Conservation (phyloP, 2,113 vertebrate genomes). For the Gymnobelideus leadbeateri region DNA sequence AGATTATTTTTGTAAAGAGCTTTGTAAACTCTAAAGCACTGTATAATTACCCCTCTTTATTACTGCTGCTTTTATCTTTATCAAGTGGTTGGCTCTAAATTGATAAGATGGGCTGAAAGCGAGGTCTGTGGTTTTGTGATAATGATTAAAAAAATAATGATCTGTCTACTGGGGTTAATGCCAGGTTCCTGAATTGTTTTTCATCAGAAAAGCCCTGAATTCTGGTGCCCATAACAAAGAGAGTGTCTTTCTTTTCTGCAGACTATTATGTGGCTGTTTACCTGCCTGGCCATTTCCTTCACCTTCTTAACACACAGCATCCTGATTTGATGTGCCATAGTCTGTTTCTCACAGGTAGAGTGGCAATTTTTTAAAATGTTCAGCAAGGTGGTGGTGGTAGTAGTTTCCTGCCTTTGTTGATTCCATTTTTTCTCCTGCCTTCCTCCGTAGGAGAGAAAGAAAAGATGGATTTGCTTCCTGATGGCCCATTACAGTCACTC, state of each 20-base stretch:
- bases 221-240: not conserved
- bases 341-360: slow-evolving; percentile 93
- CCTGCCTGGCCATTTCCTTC: slow-evolving; percentile 91
- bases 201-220: not conserved
- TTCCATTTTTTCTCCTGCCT: slow-evolving; percentile 61
- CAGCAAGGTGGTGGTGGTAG: not conserved
- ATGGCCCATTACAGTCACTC: slow-evolving; percentile 71
- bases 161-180: not conserved
- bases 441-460: slow-evolving; percentile 80
- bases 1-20: not conserved
- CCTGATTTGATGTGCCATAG: slow-evolving; percentile 93
- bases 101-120: not conserved
- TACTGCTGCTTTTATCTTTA: not conserved
- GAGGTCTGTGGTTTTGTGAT: not conserved
- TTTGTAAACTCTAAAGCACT: not conserved
- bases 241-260: slow-evolving; percentile 81
- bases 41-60: not conserved
- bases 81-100: not conserved
- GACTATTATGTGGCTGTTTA: slow-evolving; percentile 93
- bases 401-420: slow-evolving; percentile 56
- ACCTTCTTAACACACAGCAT: slow-evolving; percentile 93
- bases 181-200: slow-evolving; percentile 29
- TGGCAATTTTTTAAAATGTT: not conserved
- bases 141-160: not conserved
- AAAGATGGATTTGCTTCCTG: slow-evolving; percentile 74